Conservation (phyloP, 2,888 invertebrate species). For the Clepsis dumicolana region DNA sequence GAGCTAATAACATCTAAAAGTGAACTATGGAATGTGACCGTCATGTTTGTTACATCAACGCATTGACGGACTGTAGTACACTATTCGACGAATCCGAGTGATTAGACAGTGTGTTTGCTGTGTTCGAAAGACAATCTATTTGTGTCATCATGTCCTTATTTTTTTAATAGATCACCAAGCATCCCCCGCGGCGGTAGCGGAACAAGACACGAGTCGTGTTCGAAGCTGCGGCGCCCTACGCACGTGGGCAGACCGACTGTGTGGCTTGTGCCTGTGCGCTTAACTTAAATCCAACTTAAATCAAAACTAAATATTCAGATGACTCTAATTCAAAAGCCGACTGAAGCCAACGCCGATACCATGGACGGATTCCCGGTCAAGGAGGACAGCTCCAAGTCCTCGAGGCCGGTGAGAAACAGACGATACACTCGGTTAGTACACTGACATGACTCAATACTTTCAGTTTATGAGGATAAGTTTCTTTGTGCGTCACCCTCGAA, state of each 20-base stretch:
- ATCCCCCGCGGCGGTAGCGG: conserved; percentile 82
- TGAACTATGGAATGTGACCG: conserved; percentile 81
- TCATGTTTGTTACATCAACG: conserved; percentile 86
- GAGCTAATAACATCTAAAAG: conserved; percentile 78
- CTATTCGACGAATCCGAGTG: conserved; percentile 61
- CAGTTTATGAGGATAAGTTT: conserved; percentile 68
- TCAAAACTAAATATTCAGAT: conserved; percentile 56
- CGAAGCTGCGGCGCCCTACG: conserved; percentile 73
- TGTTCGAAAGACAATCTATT: conserved; percentile 80
- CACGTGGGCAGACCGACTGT: conserved; percentile 68
- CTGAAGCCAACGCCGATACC: conserved; percentile 59
- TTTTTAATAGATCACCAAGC: conserved; percentile 84
- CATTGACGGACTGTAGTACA: conserved; percentile 63
- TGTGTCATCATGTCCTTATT: conserved; percentile 85
- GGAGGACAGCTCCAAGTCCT: conserved; percentile 80
- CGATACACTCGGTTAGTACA: conserved; percentile 88
- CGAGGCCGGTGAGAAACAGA: conserved; percentile 90
- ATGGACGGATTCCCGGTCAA: conserved; percentile 74
- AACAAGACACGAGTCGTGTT: conserved; percentile 77
- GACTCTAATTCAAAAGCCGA: conserved; percentile 73
- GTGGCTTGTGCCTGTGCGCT: background rate
- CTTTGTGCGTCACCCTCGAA: conserved; percentile 78
- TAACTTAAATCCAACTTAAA: conserved; percentile 33
- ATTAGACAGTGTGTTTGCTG: conserved; percentile 66
- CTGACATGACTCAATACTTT: conserved; percentile 76